Evolutionary conservation across 1,140 invertebrate species (phyloP).

Genomic region (Trichonephila clavipes): DNA sequence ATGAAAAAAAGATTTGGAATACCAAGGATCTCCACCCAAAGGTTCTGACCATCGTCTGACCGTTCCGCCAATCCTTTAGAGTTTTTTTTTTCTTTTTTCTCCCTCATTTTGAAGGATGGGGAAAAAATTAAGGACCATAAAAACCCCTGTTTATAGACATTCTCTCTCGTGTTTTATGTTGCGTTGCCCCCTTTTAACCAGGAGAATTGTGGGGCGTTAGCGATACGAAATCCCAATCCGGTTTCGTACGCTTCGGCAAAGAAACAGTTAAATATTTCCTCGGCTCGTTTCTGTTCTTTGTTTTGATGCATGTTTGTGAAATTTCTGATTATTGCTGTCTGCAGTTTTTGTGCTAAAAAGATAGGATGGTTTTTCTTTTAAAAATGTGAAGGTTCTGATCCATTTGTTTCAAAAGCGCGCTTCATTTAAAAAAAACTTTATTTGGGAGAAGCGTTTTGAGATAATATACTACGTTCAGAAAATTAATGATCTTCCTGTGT

Average conservation of each 20-base stretch:
- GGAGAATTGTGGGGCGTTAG: constrained; percentile 3
- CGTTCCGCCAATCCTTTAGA: neutral
- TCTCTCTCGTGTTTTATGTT: constrained; percentile 28
- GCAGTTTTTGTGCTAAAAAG: too few species aligned
- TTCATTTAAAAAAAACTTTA: too few species aligned
- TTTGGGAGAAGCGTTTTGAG: too few species aligned
- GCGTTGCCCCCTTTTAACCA: constrained; percentile 2
- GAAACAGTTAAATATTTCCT: neutral
- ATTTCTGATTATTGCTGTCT: too few species aligned
- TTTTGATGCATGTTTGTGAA: neutral
- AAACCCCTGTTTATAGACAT: neutral
- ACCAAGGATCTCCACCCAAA: neutral
- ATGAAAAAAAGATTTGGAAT: neutral
- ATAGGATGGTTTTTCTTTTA: too few species aligned
- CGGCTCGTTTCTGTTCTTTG: neutral
- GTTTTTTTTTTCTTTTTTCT: neutral
- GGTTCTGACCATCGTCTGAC: neutral
- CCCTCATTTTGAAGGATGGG: neutral
- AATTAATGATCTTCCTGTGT: too few species aligned
- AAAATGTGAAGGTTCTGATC: too few species aligned
- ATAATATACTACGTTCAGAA: too few species aligned
- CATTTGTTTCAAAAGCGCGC: too few species aligned
- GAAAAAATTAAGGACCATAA: constrained; percentile 4
- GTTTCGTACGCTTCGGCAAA: neutral
- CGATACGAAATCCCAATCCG: neutral